phyloP scores from a whole-genome alignment of 2,888 invertebrate genomes.

The Eupeodes latifasciatus region DNA sequence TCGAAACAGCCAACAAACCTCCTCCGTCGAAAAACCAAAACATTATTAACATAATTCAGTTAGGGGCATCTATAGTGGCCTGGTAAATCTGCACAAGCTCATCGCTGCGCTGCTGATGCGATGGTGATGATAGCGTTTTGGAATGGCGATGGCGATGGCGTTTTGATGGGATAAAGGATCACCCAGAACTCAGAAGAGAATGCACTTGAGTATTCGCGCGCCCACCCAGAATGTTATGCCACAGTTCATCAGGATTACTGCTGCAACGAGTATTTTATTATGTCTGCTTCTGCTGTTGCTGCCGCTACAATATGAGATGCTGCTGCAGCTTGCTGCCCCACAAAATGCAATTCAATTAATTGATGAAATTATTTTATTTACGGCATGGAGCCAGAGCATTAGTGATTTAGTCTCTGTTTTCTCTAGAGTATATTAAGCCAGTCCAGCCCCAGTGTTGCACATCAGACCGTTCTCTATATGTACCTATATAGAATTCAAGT shows the following conservation, averaged over 20 bases:
- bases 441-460: not conserved
- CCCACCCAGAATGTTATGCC: slow-evolving; percentile 58
- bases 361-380: slow-evolving; percentile 74
- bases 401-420: slow-evolving; percentile 45
- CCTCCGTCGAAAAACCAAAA: not conserved
- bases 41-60: slow-evolving; percentile 58
- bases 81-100: slow-evolving; percentile 39
- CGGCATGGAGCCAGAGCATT: slow-evolving; percentile 37
- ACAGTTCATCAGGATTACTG: slow-evolving; percentile 23
- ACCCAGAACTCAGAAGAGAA: slow-evolving; percentile 15
- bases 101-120: not conserved
- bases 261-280: slow-evolving; percentile 28
- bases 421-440: not conserved
- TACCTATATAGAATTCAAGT: slow-evolving; percentile 35
- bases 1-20: too few relatives aligned
- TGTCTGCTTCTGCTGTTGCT: slow-evolving; percentile 4
- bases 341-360: slow-evolving; percentile 73
- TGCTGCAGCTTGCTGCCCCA: slow-evolving; percentile 35
- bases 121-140: not conserved
- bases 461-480: not conserved
- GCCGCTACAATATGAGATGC: not conserved
- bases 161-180: slow-evolving; percentile 28
- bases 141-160: not conserved
- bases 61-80: slow-evolving; percentile 38
- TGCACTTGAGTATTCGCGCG: slow-evolving; percentile 27